A percentile compares a stretch with the other conserved stretches of the same genome.
Conservation (phyloP, 1,140 invertebrate species). For the Maniola jurtina region DNA sequence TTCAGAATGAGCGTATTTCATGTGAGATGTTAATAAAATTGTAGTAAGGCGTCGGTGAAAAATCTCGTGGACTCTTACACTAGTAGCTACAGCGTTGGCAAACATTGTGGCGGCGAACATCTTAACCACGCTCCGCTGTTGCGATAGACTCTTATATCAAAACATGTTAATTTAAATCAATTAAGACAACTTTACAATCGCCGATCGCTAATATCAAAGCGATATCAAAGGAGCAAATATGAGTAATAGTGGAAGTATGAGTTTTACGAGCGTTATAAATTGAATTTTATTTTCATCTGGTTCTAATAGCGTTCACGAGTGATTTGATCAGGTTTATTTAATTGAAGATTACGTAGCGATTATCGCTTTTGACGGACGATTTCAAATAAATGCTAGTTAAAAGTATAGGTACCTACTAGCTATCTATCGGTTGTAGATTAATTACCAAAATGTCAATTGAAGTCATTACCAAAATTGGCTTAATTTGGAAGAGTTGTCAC, state of each 20-base stretch:
- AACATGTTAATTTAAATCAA: conserved; percentile 62
- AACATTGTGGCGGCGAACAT: conserved; percentile 50
- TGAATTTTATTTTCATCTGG: conserved; percentile 30
- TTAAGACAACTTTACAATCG: conserved; percentile 43
- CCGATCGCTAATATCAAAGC: conserved; percentile 29
- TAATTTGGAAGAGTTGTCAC: no score
- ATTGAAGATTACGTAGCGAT: conserved; percentile 13
- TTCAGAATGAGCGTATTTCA: no score
- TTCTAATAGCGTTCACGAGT: conserved; percentile 21
- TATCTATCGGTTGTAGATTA: neutral
- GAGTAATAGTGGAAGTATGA: conserved; percentile 23
- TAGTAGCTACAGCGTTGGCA: conserved; percentile 50
- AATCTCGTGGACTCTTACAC: neutral
- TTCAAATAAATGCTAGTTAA: neutral
- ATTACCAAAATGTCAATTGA: no score
- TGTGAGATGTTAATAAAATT: neutral
- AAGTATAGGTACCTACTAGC: no score
- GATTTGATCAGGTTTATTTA: conserved; percentile 16
- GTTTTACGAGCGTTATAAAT: conserved; percentile 33
- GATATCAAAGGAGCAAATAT: conserved; percentile 30
- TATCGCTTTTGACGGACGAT: conserved; percentile 11
- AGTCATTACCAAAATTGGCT: no score
- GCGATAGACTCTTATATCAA: conserved; percentile 41
- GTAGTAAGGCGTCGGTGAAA: neutral
- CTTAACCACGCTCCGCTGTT: conserved; percentile 43